These are phyloP conservation scores for Euzophera pinguis DNA, from an alignment of 2,888 invertebrate genomes.

Conservation along the genomic window DNA sequence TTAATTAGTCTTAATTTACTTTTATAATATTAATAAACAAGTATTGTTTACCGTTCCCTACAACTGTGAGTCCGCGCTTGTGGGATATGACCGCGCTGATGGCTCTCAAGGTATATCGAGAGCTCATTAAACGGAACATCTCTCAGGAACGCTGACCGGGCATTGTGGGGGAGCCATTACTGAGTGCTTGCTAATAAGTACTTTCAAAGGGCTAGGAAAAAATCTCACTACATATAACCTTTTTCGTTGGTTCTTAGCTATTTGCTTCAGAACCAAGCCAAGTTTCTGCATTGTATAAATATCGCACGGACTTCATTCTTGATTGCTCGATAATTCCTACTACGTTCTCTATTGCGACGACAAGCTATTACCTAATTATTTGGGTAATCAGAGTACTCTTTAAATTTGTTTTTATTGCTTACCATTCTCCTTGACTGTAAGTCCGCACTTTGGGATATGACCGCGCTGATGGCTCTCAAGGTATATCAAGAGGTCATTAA, in stretches of 20 bases:
- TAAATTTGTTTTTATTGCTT: too few species aligned
- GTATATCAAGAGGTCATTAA: constrained; percentile 65
- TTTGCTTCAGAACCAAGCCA: too few species aligned
- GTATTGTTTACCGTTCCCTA: constrained; percentile 10
- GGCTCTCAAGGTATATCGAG: constrained; percentile 54
- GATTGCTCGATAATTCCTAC: too few species aligned
- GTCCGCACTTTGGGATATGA: constrained; percentile 34
- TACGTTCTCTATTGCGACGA: too few species aligned
- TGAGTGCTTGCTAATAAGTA: constrained; percentile 34
- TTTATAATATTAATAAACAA: too few species aligned
- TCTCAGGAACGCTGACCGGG: constrained; percentile 62
- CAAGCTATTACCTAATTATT: too few species aligned
- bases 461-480: constrained; percentile 45
- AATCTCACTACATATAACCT: too few species aligned
- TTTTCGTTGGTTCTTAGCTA: too few species aligned
- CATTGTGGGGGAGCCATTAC: constrained; percentile 42
- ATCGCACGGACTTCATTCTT: too few species aligned
- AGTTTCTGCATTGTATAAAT: too few species aligned
- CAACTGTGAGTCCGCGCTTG: constrained; percentile 26
- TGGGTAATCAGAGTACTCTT: too few species aligned
- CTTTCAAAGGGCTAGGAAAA: constrained; percentile 12
- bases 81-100: constrained; percentile 40
- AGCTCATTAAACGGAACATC: constrained; percentile 66
- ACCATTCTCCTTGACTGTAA: constrained; percentile 22
- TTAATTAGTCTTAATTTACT: too few species aligned